Evolutionary conservation across 2,888 invertebrate species (phyloP).

Genomic region (Phoenoteleia sp.): DNA sequence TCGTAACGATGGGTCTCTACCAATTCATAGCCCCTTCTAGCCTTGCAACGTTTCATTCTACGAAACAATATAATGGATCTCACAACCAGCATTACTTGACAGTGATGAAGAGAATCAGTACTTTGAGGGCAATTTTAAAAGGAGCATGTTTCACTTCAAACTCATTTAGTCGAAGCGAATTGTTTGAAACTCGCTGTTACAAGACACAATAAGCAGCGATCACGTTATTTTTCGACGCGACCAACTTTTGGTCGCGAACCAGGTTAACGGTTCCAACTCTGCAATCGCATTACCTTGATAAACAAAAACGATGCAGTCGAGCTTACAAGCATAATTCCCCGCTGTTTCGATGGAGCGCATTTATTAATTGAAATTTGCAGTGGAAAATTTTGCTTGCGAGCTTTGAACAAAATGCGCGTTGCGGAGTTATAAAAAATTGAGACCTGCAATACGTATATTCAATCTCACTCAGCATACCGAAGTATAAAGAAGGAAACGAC

Average conservation of each 20-base stretch:
- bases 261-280: not conserved
- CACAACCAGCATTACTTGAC: constrained; percentile 71
- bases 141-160: constrained; percentile 69
- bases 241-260: constrained; percentile 32
- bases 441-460: constrained; percentile 2
- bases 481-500: constrained; percentile 37
- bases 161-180: constrained; percentile 66
- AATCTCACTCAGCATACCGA: not conserved
- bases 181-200: constrained; percentile 63
- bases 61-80: constrained; percentile 75
- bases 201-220: constrained; percentile 54
- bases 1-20: constrained; percentile 78
- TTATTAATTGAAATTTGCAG: not conserved
- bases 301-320: constrained; percentile 1
- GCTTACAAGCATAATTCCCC: not conserved
- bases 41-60: constrained; percentile 74
- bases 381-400: not conserved
- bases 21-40: constrained; percentile 75
- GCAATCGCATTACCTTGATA: not conserved
- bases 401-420: not conserved
- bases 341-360: not conserved
- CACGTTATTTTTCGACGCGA: constrained; percentile 46
- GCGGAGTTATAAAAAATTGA: not conserved
- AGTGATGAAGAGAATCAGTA: constrained; percentile 70
- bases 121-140: constrained; percentile 67